These are phyloP conservation scores for Cyclopterus lumpus DNA, from an alignment of 2,797 vertebrate species.

Conservation along the genomic window DNA sequence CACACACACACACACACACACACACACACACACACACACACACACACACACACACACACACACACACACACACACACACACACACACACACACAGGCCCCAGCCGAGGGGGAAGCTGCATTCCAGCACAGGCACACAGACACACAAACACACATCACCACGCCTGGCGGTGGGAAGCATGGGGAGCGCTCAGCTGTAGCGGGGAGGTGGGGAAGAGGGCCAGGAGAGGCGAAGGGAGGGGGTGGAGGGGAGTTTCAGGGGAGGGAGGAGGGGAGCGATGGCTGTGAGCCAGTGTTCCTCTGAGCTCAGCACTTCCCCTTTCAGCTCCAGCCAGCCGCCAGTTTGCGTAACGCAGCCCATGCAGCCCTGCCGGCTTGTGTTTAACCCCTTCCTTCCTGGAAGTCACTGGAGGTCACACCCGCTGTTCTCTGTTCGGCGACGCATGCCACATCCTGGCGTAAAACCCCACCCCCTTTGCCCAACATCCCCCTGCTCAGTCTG, in stretches of 20 bases:
- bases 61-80: slow-evolving; percentile 17
- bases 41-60: slow-evolving; percentile 38
- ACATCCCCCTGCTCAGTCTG: slow-evolving; percentile 9
- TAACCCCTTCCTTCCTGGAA: slow-evolving; percentile 78
- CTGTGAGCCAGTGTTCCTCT: slow-evolving; percentile 81
- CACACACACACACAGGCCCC: slow-evolving; percentile 63
- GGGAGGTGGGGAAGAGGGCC: slow-evolving; percentile 61
- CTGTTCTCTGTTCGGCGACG: slow-evolving; percentile 39
- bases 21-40: slow-evolving; percentile 49
- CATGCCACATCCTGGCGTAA: slow-evolving; percentile 51
- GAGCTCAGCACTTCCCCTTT: slow-evolving; percentile 85
- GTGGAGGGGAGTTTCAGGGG: slow-evolving; percentile 15
- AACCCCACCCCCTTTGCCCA: neutral
- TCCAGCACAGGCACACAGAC: slow-evolving; percentile 79
- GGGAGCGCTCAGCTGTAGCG: slow-evolving; percentile 83
- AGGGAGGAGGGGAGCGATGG: slow-evolving; percentile 68
- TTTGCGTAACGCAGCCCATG: slow-evolving; percentile 79
- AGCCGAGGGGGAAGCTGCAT: slow-evolving; percentile 78
- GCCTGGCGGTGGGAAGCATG: slow-evolving; percentile 81
- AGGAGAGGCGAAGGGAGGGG: slow-evolving; percentile 34
- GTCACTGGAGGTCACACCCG: slow-evolving; percentile 70
- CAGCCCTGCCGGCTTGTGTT: slow-evolving; percentile 68
- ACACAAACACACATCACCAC: slow-evolving; percentile 81
- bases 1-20: slow-evolving; percentile 26
- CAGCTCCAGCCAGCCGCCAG: slow-evolving; percentile 81